Conservation (phyloP, 2,888 invertebrate species). For the Conops quadrifasciatus region DNA sequence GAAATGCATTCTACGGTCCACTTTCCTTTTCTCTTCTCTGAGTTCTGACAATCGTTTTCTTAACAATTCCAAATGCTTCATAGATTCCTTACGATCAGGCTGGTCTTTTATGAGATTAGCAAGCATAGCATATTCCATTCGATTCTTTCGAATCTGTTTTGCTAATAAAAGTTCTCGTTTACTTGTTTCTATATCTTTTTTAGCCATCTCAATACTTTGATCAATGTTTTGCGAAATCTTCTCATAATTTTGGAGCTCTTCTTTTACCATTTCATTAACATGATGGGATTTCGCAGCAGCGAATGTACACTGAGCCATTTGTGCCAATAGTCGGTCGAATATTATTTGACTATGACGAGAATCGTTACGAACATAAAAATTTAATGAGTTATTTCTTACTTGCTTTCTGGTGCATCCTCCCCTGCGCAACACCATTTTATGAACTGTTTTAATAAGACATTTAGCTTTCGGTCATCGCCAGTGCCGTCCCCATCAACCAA, state of each 20-base stretch:
- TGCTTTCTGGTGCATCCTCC: constrained; percentile 74
- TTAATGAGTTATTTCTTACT: constrained; percentile 63
- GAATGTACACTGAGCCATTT: constrained; percentile 87
- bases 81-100: constrained; percentile 85
- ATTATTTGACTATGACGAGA: constrained; percentile 70
- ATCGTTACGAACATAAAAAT: background rate
- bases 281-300: constrained; percentile 84
- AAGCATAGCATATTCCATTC: constrained; percentile 91
- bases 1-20: constrained; percentile 81
- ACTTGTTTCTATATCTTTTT: constrained; percentile 81
- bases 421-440: constrained; percentile 79
- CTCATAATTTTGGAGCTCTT: constrained; percentile 84
- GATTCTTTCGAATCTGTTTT: constrained; percentile 86
- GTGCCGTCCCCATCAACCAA: constrained; percentile 97
- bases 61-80: constrained; percentile 73
- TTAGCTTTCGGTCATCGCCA: constrained; percentile 91
- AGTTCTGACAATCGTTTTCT: constrained; percentile 78
- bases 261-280: constrained; percentile 82
- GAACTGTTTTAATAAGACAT: constrained; percentile 83
- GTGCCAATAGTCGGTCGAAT: constrained; percentile 82
- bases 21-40: constrained; percentile 74
- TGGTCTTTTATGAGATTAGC: constrained; percentile 91
- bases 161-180: constrained; percentile 84
- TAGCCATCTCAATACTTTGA: constrained; percentile 80
- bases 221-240: constrained; percentile 80